Conservation (phyloP, 2,797 vertebrate genomes). For the Pipistrellus kuhlii region DNA sequence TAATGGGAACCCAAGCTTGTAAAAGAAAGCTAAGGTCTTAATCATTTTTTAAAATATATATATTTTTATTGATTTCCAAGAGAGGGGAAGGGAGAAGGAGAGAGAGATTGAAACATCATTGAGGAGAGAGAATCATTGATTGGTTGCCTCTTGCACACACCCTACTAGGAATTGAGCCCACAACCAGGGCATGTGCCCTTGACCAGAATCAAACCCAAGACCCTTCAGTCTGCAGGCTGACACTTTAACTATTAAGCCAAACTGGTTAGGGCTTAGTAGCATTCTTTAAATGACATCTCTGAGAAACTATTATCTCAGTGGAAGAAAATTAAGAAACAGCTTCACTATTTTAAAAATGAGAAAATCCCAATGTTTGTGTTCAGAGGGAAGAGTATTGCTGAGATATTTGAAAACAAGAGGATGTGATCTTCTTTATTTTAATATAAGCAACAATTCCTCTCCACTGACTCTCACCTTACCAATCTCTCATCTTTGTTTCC, state of each 20-base stretch:
- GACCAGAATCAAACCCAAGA: no score
- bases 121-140: no score
- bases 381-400: background rate
- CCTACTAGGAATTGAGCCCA: no score
- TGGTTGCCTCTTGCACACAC: no score
- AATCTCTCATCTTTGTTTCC: background rate
- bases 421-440: background rate
- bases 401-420: background rate
- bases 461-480: background rate
- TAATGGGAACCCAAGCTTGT: background rate
- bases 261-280: background rate
- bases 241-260: no score
- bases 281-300: slow-evolving; percentile 8
- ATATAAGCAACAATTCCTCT: background rate
- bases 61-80: no score
- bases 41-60: background rate
- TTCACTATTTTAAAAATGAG: background rate
- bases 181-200: no score
- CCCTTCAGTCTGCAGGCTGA: no score
- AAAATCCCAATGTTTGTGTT: background rate
- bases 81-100: no score
- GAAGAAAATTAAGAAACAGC: slow-evolving; percentile 33
- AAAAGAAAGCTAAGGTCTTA: background rate
- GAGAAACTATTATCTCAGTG: background rate
- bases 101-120: no score